phyloP scores from a whole-genome alignment of 2,113 vertebrate species.

The Sclerurus mexicanus region DNA sequence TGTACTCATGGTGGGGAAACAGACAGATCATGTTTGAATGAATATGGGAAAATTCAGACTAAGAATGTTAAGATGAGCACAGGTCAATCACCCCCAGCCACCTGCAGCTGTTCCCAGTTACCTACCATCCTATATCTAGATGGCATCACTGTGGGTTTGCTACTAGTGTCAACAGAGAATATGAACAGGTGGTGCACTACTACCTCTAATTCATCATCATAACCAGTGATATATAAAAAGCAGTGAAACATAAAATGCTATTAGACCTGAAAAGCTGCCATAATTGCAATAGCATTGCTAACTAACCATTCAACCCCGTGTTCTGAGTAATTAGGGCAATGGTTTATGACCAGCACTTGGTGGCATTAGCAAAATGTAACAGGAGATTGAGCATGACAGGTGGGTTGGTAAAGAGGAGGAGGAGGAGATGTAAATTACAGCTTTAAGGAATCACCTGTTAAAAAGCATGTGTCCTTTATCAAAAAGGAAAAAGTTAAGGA shows the following conservation, averaged over 20 bases:
- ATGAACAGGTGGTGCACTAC: constrained; percentile 34
- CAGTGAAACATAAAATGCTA: constrained; percentile 69
- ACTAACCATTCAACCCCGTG: constrained; percentile 65
- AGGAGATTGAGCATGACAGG: not conserved
- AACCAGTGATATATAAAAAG: constrained; percentile 74
- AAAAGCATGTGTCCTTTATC: not conserved
- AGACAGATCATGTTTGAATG: not conserved
- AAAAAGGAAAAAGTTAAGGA: not conserved
- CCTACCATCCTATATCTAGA: not conserved
- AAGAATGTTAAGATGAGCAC: not conserved
- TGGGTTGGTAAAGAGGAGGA: not conserved
- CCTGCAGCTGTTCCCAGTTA: not conserved
- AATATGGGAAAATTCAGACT: not conserved
- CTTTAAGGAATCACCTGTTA: not conserved
- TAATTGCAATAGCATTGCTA: constrained; percentile 66
- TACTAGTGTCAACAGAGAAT: not conserved
- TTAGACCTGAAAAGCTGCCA: constrained; percentile 70
- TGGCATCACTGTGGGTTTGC: rapidly evolving
- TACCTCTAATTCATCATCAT: constrained; percentile 72
- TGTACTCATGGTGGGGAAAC: not conserved
- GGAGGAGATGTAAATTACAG: constrained; percentile 9
- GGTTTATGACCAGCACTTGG: constrained; percentile 66
- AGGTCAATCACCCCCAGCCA: not conserved
- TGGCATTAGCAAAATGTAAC: constrained; percentile 67
- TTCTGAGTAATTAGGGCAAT: constrained; percentile 74